Percentiles rank a stretch among this genome's conserved stretches.
phyloP scores from a whole-genome alignment of 2,888 invertebrate genomes.

The Drosophila lutescens region DNA sequence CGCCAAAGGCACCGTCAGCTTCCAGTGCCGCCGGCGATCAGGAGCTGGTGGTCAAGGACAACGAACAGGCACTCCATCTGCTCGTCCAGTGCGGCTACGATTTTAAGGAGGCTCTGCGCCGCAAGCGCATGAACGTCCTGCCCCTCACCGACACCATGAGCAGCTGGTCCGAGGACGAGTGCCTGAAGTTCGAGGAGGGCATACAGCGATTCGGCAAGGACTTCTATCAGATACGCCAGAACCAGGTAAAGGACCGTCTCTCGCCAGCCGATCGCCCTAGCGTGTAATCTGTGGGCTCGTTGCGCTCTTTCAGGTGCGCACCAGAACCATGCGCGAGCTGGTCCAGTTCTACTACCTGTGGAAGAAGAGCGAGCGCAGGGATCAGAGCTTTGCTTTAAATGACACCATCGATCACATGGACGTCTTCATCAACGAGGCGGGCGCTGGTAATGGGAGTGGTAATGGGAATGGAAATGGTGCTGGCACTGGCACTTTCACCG shows the following conservation, averaged over 20 bases:
- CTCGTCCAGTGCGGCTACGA: conserved; percentile 97
- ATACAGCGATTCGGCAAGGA: conserved; percentile 97
- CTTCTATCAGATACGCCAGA: conserved; percentile 96
- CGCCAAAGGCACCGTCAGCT: background rate
- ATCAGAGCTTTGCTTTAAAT: conserved; percentile 85
- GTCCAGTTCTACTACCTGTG: conserved; percentile 98
- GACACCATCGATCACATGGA: conserved; percentile 84
- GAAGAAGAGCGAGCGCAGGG: conserved; percentile 99
- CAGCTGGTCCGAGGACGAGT: conserved; percentile 98
- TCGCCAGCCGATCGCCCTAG: conserved; percentile 15
- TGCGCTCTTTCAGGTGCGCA: conserved; percentile 86
- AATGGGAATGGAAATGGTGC: conserved; percentile 27
- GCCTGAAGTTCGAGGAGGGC: conserved; percentile 97
- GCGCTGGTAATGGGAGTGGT: conserved; percentile 49
- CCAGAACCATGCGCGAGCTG: conserved; percentile 97
- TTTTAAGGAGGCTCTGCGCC: conserved; percentile 94
- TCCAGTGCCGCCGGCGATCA: conserved; percentile 29
- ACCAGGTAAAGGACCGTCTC: conserved; percentile 87
- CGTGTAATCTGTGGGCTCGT: conserved; percentile 23
- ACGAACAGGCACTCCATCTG: conserved; percentile 94
- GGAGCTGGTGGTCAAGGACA: conserved; percentile 86
- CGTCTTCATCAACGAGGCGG: conserved; percentile 80
- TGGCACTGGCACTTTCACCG: conserved; percentile 42
- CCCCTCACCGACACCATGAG: conserved; percentile 91
- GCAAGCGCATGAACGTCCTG: conserved; percentile 90